Evolutionary conservation across 2,113 vertebrate species (phyloP).

Genomic region (Colius striatus): DNA sequence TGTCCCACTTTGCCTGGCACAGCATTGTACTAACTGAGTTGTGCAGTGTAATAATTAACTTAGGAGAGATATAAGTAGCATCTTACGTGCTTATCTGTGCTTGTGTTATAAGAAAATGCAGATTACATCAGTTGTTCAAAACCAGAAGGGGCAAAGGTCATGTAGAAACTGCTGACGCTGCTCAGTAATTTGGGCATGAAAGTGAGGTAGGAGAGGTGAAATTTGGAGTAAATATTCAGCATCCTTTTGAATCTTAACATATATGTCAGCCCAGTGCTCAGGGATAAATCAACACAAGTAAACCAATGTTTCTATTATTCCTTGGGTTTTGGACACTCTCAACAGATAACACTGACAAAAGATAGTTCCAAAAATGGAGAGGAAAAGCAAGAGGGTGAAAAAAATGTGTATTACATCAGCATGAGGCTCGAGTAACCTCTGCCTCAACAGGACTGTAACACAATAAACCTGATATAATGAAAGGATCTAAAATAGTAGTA

Average conservation of each 20-base stretch:
- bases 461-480: background rate
- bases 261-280: too few relatives aligned
- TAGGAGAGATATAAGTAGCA: accelerated
- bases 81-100: background rate
- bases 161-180: background rate
- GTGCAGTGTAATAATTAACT: background rate
- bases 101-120: background rate
- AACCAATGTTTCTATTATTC: background rate
- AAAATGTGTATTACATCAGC: background rate
- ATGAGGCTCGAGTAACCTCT: background rate
- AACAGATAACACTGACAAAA: background rate
- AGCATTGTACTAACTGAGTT: accelerated
- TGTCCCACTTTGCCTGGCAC: accelerated
- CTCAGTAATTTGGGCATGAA: background rate
- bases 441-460: background rate
- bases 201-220: background rate
- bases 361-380: background rate
- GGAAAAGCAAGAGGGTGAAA: background rate
- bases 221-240: background rate
- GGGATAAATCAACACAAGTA: background rate
- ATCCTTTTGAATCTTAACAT: background rate
- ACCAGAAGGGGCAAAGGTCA: background rate
- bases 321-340: background rate
- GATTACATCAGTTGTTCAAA: background rate
- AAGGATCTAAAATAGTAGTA: background rate